phyloP scores from a whole-genome alignment of 2,113 vertebrate genomes.

The Amphiprion percula region DNA sequence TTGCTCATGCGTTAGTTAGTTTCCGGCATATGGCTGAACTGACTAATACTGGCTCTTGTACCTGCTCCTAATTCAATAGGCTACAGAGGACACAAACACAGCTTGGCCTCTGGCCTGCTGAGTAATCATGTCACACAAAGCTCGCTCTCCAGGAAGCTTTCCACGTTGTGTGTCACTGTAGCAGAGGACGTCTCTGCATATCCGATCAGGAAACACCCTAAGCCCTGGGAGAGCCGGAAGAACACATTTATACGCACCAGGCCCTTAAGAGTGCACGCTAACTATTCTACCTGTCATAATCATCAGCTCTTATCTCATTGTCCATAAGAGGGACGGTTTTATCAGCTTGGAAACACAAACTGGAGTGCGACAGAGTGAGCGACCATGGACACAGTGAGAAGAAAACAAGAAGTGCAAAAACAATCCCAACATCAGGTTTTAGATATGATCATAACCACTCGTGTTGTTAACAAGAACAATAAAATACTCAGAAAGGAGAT shows the following conservation, averaged over 20 bases:
- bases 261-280: conserved; percentile 32
- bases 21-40: conserved; percentile 6
- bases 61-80: conserved; percentile 10
- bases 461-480: background rate
- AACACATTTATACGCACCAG: conserved; percentile 39
- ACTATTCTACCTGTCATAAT: conserved; percentile 62
- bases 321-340: conserved; percentile 65
- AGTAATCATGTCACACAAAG: conserved; percentile 40
- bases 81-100: conserved; percentile 24
- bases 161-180: conserved; percentile 37
- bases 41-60: conserved; percentile 8
- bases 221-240: conserved; percentile 13
- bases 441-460: background rate
- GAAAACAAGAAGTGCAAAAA: conserved; percentile 65
- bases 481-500: background rate
- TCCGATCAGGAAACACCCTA: conserved; percentile 47
- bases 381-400: conserved; percentile 50
- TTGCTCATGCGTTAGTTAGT: conserved; percentile 7
- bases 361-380: conserved; percentile 45
- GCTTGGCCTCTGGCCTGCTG: conserved; percentile 26
- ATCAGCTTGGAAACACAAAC: conserved; percentile 69
- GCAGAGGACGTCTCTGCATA: conserved; percentile 32
- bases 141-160: conserved; percentile 44
- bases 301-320: conserved; percentile 71
- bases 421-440: conserved; percentile 57